Percentiles rank a stretch among this genome's conserved stretches.
Evolutionary conservation across 2,797 vertebrate genomes (phyloP).

Genomic region (Syncerus caffer): DNA sequence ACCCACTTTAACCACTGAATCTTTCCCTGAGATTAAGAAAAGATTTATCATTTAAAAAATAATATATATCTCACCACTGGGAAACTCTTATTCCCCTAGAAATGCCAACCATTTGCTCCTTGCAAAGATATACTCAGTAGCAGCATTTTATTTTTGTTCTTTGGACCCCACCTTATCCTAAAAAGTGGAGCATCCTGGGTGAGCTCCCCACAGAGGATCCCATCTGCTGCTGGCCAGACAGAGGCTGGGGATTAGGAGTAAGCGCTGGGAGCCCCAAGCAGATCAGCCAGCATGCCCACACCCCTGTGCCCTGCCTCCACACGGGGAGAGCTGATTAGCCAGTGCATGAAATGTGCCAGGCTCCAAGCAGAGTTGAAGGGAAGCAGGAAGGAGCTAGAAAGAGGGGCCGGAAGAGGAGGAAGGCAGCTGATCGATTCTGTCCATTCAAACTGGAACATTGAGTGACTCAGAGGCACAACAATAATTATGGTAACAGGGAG

Average conservation of each 20-base stretch:
- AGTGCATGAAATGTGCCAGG: background rate
- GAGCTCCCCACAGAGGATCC: constrained; percentile 79
- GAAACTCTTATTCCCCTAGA: constrained; percentile 49
- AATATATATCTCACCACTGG: constrained; percentile 76
- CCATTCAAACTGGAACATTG: background rate
- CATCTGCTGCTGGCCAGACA: constrained; percentile 83
- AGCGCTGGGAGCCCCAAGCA: constrained; percentile 83
- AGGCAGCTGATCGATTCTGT: constrained; percentile 64
- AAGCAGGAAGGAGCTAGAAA: background rate
- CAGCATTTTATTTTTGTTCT: constrained; percentile 34
- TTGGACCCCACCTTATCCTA: background rate
- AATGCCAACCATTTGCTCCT: constrained; percentile 61
- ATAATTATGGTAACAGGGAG: constrained; percentile 33
- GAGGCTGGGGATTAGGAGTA: constrained; percentile 89
- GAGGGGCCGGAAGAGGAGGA: constrained; percentile 67
- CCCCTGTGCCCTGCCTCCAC: constrained; percentile 64
- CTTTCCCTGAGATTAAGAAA: constrained; percentile 18
- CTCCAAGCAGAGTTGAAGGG: constrained; percentile 12
- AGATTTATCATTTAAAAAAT: background rate
- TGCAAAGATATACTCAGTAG: constrained; percentile 44
- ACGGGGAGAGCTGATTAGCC: constrained; percentile 78
- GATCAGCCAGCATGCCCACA: constrained; percentile 77
- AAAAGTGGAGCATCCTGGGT: constrained; percentile 42
- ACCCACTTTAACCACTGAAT: constrained; percentile 16
- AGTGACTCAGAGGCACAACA: background rate